Conservation (phyloP, 2,113 vertebrate species). For the Podiceps cristatus region DNA sequence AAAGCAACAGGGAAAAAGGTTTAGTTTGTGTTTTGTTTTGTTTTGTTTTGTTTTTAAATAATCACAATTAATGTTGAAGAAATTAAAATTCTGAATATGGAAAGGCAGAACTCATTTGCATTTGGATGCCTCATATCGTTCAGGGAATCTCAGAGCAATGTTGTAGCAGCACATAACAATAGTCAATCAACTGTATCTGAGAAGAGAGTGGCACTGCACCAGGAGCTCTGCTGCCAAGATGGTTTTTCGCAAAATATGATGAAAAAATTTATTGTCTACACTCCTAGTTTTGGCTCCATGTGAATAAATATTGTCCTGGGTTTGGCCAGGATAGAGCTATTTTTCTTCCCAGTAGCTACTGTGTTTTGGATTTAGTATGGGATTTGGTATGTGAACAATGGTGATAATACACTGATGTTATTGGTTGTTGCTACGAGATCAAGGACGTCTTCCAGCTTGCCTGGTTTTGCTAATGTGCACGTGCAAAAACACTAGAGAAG, state of each 20-base stretch:
- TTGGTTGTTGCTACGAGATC: too few species aligned
- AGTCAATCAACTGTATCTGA: not conserved
- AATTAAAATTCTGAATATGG: not conserved
- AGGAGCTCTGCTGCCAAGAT: not conserved
- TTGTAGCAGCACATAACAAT: not conserved
- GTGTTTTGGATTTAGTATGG: too few species aligned
- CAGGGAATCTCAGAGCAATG: not conserved
- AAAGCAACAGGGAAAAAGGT: not conserved
- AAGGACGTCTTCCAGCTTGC: too few species aligned
- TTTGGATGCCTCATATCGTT: not conserved
- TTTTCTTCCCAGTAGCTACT: too few species aligned
- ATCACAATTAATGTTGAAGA: not conserved
- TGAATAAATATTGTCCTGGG: not conserved
- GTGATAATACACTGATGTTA: too few species aligned
- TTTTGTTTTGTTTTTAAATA: too few species aligned
- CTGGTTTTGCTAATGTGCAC: too few species aligned
- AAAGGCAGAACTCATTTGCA: not conserved
- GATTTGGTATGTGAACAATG: too few species aligned
- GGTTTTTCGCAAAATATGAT: not conserved
- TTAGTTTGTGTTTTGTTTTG: too few species aligned
- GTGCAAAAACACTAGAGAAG: not conserved
- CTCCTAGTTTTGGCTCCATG: not conserved
- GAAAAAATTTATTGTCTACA: not conserved
- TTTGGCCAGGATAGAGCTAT: too few species aligned
- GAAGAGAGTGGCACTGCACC: not conserved